Evolutionary conservation across 1,140 invertebrate species (phyloP).

Genomic region (Trachymyrmex cornetzi): DNA sequence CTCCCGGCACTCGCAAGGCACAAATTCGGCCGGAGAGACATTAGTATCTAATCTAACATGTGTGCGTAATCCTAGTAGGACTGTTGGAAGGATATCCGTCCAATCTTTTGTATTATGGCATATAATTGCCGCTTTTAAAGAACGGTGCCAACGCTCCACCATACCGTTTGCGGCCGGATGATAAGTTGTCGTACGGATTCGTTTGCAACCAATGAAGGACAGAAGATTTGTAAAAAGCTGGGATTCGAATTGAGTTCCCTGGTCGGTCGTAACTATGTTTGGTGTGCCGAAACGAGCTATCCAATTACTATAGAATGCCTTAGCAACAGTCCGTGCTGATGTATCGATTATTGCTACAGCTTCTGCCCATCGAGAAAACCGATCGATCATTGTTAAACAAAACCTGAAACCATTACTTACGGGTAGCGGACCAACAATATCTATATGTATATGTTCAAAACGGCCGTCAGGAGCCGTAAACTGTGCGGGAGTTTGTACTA

Average conservation of each 20-base stretch:
- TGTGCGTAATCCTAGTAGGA: too few relatives aligned
- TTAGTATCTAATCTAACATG: too few relatives aligned
- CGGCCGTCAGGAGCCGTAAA: not conserved
- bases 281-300: not conserved
- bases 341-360: not conserved
- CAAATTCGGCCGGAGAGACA: too few relatives aligned
- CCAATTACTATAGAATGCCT: not conserved
- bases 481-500: too few relatives aligned
- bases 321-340: not conserved
- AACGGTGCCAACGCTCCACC: too few relatives aligned
- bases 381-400: not conserved
- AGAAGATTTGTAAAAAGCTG: not conserved
- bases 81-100: too few relatives aligned
- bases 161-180: too few relatives aligned
- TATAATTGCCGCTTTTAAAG: too few relatives aligned
- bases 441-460: constrained; percentile 28
- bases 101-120: too few relatives aligned
- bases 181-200: too few relatives aligned
- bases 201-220: too few relatives aligned
- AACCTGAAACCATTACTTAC: not conserved
- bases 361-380: not conserved
- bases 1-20: too few relatives aligned
- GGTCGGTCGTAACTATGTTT: not conserved
- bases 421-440: constrained; percentile 13
- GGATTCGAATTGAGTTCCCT: constrained; percentile 13